Conservation (phyloP, 1,140 invertebrate species). For the Drosophila repletoides region DNA sequence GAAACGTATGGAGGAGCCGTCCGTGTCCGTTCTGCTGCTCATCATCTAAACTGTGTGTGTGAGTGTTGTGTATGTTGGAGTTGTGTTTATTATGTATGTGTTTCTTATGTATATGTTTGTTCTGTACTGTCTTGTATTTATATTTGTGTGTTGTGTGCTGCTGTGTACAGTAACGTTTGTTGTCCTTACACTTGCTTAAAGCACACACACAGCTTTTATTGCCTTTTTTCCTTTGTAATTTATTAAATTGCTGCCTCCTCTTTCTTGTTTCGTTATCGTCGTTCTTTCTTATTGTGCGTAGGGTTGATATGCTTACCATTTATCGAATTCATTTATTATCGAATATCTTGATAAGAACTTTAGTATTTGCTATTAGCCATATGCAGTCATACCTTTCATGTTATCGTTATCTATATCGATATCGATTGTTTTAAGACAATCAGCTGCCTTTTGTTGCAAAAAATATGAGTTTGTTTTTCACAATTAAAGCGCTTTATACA, state of each 20-base stretch:
- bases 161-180: conserved; percentile 35
- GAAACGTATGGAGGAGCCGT: conserved; percentile 88
- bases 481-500: conserved; percentile 8
- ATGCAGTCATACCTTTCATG: background rate
- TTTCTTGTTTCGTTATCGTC: conserved; percentile 62
- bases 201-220: conserved; percentile 68
- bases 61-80: conserved; percentile 21
- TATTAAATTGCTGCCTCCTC: conserved; percentile 70
- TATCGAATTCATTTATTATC: conserved; percentile 30
- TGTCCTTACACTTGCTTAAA: conserved; percentile 58
- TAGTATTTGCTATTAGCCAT: background rate
- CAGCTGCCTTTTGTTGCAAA: conserved; percentile 35
- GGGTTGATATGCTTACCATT: conserved; percentile 21
- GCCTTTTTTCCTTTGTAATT: conserved; percentile 64
- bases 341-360: conserved; percentile 31
- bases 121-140: conserved; percentile 27
- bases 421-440: background rate
- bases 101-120: conserved; percentile 34
- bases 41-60: conserved; percentile 74
- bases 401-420: conserved; percentile 8
- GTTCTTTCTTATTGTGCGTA: conserved; percentile 54
- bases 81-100: too few relatives aligned
- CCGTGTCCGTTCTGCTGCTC: conserved; percentile 77
- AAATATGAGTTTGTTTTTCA: conserved; percentile 22
- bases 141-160: conserved; percentile 44